Percentiles rank a stretch among this genome's conserved stretches.
Conservation (phyloP, 1,140 invertebrate genomes). For the Drosophila cardini region DNA sequence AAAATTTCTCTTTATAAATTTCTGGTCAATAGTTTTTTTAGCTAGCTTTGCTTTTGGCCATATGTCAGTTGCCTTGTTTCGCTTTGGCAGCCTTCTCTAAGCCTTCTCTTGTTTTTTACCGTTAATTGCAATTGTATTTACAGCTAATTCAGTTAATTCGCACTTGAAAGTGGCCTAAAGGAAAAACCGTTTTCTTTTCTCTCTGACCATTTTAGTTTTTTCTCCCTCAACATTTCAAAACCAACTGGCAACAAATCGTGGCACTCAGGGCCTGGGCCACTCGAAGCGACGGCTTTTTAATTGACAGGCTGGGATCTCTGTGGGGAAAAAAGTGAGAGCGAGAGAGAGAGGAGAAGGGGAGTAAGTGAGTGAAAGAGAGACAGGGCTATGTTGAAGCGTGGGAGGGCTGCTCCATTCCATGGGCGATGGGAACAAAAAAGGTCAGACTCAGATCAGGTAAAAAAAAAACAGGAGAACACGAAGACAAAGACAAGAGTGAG, state of each 20-base stretch:
- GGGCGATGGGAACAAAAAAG: constrained; percentile 58
- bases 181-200: constrained; percentile 47
- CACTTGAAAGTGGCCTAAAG: constrained; percentile 62
- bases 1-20: constrained; percentile 1
- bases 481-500: not conserved
- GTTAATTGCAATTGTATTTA: constrained; percentile 65
- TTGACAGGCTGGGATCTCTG: constrained; percentile 53
- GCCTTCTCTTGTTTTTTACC: constrained; percentile 39
- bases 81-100: constrained; percentile 29
- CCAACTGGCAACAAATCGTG: constrained; percentile 74
- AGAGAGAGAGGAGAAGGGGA: no score
- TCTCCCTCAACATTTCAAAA: constrained; percentile 5
- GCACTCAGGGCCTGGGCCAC: constrained; percentile 64
- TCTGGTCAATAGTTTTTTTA: constrained; percentile 20
- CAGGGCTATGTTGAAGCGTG: constrained; percentile 49
- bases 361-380: not conserved
- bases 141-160: constrained; percentile 77
- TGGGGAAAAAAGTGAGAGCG: no score
- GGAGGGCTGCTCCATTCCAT: constrained; percentile 48
- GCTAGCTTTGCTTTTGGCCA: constrained; percentile 1
- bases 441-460: constrained; percentile 65
- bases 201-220: constrained; percentile 4
- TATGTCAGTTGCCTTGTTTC: constrained; percentile 3
- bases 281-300: constrained; percentile 63
- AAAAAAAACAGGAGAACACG: constrained; percentile 32